These are phyloP conservation scores for Camponotus pennsylvanicus DNA, from an alignment of 1,140 invertebrate genomes.

Conservation along the genomic window DNA sequence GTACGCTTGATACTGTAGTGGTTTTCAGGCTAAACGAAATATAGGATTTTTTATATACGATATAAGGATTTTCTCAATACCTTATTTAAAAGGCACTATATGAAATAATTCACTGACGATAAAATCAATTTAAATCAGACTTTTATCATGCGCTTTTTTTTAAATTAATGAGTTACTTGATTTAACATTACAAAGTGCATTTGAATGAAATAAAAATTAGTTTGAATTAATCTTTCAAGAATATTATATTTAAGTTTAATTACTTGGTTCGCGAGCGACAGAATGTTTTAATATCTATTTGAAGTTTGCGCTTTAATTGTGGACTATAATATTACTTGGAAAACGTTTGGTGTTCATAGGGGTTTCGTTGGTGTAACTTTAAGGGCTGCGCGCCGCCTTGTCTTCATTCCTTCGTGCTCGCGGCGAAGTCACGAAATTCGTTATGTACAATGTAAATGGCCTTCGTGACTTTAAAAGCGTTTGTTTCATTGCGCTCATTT, in stretches of 20 bases:
- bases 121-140: not conserved
- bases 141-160: not conserved
- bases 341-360: slow-evolving; percentile 19
- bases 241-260: not conserved
- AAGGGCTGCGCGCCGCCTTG: slow-evolving; percentile 64
- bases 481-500: slow-evolving; percentile 67
- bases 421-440: slow-evolving; percentile 66
- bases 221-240: not conserved
- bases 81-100: not conserved
- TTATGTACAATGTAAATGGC: slow-evolving; percentile 66
- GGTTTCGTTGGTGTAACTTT: slow-evolving; percentile 59
- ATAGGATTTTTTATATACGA: not conserved
- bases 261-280: not conserved
- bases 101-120: not conserved
- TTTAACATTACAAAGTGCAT: not conserved
- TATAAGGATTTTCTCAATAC: not conserved
- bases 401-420: slow-evolving; percentile 62
- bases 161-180: not conserved
- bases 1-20: not conserved
- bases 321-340: slow-evolving; percentile 52
- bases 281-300: slow-evolving; percentile 4
- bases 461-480: slow-evolving; percentile 68
- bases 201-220: not conserved
- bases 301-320: slow-evolving; percentile 51
- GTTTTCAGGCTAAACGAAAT: not conserved